Evolutionary conservation across 2,888 invertebrate species (phyloP).

Genomic region (Strigamia transsilvanica): DNA sequence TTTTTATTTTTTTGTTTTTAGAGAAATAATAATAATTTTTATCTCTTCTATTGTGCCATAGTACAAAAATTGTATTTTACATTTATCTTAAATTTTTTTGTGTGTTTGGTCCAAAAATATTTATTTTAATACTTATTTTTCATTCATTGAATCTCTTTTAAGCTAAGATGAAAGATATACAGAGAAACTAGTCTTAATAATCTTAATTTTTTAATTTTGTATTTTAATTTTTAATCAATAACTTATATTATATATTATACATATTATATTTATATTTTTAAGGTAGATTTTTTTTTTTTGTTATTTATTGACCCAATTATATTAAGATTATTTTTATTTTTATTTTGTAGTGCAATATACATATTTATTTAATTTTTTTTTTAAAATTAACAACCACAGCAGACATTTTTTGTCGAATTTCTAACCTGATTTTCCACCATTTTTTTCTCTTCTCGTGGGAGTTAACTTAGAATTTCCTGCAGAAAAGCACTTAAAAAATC

Average conservation of each 20-base stretch:
- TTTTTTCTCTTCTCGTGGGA: slow-evolving; percentile 11
- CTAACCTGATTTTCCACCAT: neutral
- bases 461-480: slow-evolving; percentile 45
- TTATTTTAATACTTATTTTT: slow-evolving; percentile 47
- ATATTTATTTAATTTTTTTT: neutral
- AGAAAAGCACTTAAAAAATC: slow-evolving; percentile 49
- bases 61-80: slow-evolving; percentile 41
- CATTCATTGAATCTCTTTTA: slow-evolving; percentile 37
- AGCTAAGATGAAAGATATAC: neutral
- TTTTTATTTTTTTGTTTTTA: neutral
- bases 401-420: neutral
- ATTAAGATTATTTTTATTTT: neutral
- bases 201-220: neutral
- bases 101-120: slow-evolving; percentile 6
- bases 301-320: too few relatives aligned
- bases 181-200: slow-evolving; percentile 22
- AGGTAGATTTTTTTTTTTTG: neutral
- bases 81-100: neutral
- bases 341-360: neutral
- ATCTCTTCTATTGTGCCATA: slow-evolving; percentile 28
- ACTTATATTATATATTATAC: neutral
- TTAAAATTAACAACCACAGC: slow-evolving; percentile 18
- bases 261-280: neutral
- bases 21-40: too few relatives aligned
- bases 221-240: neutral